Evolutionary conservation across 2,113 vertebrate species (phyloP).

Genomic region (Pomatostomus ruficeps): DNA sequence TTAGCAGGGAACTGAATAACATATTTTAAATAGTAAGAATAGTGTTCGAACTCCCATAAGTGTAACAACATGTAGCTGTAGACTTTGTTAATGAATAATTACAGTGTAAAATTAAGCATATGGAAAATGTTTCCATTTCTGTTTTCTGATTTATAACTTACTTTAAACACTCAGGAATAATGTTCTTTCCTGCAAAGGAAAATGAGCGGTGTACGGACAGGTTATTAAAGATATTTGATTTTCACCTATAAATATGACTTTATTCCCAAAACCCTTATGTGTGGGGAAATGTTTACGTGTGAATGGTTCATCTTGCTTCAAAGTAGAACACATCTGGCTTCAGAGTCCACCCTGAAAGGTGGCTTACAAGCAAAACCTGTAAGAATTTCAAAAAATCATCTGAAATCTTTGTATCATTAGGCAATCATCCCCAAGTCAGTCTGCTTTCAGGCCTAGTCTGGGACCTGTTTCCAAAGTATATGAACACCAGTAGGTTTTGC

Average conservation of each 20-base stretch:
- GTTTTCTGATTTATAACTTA: background rate
- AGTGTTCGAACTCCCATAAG: background rate
- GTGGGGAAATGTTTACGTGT: background rate
- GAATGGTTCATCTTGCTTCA: background rate
- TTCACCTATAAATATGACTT: background rate
- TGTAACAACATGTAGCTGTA: background rate
- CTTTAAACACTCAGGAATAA: background rate
- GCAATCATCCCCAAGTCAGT: background rate
- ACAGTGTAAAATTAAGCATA: background rate
- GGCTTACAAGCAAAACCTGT: background rate
- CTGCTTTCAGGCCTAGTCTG: background rate
- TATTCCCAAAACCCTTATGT: background rate
- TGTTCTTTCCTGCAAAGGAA: background rate
- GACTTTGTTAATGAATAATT: conserved; percentile 20
- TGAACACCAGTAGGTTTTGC: background rate
- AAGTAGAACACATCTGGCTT: background rate
- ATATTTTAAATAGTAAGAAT: background rate
- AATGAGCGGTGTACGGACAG: background rate
- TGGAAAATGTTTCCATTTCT: conserved; percentile 19
- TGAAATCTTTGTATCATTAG: background rate
- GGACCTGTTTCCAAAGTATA: background rate
- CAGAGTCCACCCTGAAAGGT: background rate
- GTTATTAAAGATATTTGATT: background rate
- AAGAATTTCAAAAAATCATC: background rate
- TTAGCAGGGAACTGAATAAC: background rate